phyloP scores from a whole-genome alignment of 2,113 vertebrate genomes.

The Puffinus mauretanicus region DNA sequence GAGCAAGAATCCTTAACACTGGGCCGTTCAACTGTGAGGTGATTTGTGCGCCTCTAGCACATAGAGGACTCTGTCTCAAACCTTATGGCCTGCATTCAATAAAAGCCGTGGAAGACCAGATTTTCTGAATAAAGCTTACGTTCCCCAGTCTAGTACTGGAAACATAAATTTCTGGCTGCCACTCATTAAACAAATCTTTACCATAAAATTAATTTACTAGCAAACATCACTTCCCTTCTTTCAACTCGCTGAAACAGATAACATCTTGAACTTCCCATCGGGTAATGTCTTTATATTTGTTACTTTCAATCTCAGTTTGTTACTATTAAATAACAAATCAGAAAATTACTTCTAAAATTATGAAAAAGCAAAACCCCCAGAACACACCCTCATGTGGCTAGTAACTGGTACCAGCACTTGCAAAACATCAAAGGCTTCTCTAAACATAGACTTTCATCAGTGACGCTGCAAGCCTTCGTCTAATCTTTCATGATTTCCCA shows the following conservation, averaged over 20 bases:
- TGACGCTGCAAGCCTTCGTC: slow-evolving; percentile 54
- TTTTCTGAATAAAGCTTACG: background rate
- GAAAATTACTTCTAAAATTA: slow-evolving; percentile 53
- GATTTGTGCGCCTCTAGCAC: background rate
- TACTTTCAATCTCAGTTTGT: slow-evolving; percentile 32
- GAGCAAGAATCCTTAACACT: background rate
- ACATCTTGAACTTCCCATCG: background rate
- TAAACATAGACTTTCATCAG: slow-evolving; percentile 76
- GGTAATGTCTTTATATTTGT: slow-evolving; percentile 31
- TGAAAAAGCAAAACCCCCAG: slow-evolving; percentile 12
- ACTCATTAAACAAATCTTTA: background rate
- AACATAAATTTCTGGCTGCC: background rate
- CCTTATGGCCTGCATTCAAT: background rate
- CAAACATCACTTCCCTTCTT: background rate
- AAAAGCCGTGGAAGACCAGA: background rate
- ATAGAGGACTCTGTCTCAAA: background rate
- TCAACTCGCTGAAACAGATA: background rate
- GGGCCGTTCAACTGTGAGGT: background rate
- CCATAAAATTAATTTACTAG: background rate
- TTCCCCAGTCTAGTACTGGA: background rate
- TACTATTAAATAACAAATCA: slow-evolving; percentile 62
- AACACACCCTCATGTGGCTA: slow-evolving; percentile 49
- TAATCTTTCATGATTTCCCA: slow-evolving; percentile 73
- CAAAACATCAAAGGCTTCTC: slow-evolving; percentile 73
- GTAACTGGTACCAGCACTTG: slow-evolving; percentile 54